Evolutionary conservation across 2,888 invertebrate genomes (phyloP).

Genomic region (Parnassius glacialis): DNA sequence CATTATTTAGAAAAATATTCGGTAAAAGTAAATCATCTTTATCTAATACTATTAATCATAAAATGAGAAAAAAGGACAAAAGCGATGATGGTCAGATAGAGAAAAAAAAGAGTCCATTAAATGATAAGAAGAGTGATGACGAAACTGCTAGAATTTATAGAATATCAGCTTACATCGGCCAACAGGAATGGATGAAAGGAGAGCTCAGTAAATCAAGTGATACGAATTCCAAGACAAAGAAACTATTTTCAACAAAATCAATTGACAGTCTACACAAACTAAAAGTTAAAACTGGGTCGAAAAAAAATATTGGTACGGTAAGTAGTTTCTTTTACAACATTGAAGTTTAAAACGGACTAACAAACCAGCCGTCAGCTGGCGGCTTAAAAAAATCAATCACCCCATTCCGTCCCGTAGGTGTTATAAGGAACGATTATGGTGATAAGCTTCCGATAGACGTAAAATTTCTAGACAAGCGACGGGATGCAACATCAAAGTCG

Average conservation of each 20-base stretch:
- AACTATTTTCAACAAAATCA: conserved; percentile 6
- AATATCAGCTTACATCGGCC: conserved; percentile 44
- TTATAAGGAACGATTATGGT: too few species aligned
- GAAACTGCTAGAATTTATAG: conserved; percentile 44
- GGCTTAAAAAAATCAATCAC: too few species aligned
- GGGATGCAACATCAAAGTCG: too few species aligned
- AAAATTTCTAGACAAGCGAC: too few species aligned
- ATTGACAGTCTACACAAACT: conserved; percentile 19
- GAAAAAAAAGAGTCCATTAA: conserved; percentile 2
- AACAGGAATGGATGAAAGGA: conserved; percentile 41
- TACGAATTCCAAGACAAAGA: conserved; percentile 14
- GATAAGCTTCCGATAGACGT: too few species aligned
- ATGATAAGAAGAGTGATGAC: conserved; percentile 30
- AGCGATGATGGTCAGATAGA: conserved; percentile 4
- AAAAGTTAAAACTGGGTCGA: conserved; percentile 8
- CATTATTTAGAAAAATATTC: conserved; percentile 20
- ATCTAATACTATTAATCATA: conserved; percentile 44
- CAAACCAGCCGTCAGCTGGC: too few species aligned
- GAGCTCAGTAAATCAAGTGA: conserved; percentile 20
- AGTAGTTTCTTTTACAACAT: too few species aligned
- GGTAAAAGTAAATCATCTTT: conserved; percentile 25
- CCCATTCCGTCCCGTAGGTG: too few species aligned
- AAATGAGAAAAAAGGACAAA: conserved; percentile 49
- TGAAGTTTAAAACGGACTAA: too few species aligned
- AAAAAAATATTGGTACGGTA: conserved; percentile 3